Evolutionary conservation across 2,888 invertebrate species (phyloP), one percentile per base, ranked within the genome.

Genomic region (Morpho helenor): DNA sequence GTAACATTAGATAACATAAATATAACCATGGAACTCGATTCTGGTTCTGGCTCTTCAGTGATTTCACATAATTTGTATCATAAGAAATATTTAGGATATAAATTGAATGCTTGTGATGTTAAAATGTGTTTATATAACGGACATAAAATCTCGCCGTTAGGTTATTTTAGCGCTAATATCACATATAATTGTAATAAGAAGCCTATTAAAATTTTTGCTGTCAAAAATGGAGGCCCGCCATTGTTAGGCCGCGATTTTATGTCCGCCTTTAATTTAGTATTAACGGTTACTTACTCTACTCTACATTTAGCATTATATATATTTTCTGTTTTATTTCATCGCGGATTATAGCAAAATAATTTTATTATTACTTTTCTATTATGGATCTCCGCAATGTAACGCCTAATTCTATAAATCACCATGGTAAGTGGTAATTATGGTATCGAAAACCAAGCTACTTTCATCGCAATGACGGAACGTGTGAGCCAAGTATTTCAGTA

Each of bases 101-200:
- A 23, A 10, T 44, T 66, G 46, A 16, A 23, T 39, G 42, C 55
- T 10, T 56, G 62, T 49, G 23, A 54, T 41, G 46, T 66, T 16
- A 68, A 57, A 60, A 66, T 68, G 59, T 69, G 69, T 55, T 56
- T 68, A 2, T 67, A 68, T 50, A 60, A 65, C n/a, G 67, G 68
- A 10, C 67, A 68, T 57, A 67, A 66, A 64, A 67, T 70, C 22
- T 47, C 61, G 2, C 68, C 68, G 0, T 8, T 64, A 8, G 65
- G 68, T 3, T 66, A 53, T 61, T 64, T 69, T 50, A 8, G 2
- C 1, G 23, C 43, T 3, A 9, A 59, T 9, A 50, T 41, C 2
- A 57, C 7, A 3, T 66, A 58, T 42, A 58, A 66, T 46, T 47
- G 57, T 9, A 7, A 16, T 39, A 52, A 16, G 9, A 57, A 57